phyloP scores from a whole-genome alignment of 2,113 vertebrate species.

The Psilopogon haemacephalus region DNA sequence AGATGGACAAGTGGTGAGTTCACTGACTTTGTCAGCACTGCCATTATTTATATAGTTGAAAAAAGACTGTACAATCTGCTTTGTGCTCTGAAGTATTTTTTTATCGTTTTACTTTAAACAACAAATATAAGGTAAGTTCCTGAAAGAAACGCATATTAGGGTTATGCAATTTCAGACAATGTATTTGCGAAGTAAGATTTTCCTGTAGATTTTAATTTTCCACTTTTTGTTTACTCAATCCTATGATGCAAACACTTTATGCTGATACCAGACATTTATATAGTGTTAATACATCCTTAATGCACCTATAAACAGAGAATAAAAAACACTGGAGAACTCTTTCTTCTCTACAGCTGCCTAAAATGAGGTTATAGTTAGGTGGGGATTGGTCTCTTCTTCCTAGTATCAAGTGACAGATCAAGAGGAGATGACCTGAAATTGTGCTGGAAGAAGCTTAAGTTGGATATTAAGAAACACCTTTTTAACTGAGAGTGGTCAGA shows the following conservation, averaged over 20 bases:
- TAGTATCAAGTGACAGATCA: too few relatives aligned
- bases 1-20: constrained; percentile 91
- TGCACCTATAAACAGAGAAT: neutral
- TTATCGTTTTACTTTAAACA: neutral
- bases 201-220: neutral
- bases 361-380: too few relatives aligned
- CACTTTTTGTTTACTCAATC: neutral
- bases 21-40: neutral
- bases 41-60: neutral
- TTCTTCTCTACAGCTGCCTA: too few relatives aligned
- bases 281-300: neutral
- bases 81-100: neutral
- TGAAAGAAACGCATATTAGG: neutral
- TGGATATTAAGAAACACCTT: too few relatives aligned
- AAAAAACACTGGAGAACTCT: neutral
- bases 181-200: neutral
- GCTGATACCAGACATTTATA: neutral
- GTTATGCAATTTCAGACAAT: neutral
- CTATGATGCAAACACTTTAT: neutral
- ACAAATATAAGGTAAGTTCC: neutral
- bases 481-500: too few relatives aligned
- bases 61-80: neutral
- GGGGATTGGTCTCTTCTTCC: too few relatives aligned
- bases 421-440: too few relatives aligned
- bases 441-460: too few relatives aligned